Conservation (phyloP, 2,113 vertebrate species). For the Puma concolor region DNA sequence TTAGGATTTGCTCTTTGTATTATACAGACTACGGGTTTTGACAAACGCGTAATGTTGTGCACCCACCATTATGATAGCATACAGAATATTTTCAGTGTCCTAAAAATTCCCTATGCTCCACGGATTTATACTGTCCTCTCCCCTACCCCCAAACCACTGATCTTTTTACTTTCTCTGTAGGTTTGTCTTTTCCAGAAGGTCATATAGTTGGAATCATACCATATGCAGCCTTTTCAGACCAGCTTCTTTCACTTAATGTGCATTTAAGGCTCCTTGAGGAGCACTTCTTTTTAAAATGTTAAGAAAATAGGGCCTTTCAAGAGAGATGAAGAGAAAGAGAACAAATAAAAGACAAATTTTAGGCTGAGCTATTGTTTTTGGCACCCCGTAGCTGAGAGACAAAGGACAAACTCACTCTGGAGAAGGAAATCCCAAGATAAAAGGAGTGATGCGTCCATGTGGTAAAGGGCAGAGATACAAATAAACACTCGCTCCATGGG, state of each 20-base stretch:
- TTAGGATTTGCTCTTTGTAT: not conserved
- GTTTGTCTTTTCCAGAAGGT: not conserved
- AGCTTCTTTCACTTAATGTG: not conserved
- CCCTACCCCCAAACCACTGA: not conserved
- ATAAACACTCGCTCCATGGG: not conserved
- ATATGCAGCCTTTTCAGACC: not conserved
- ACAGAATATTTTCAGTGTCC: not conserved
- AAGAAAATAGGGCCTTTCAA: not conserved
- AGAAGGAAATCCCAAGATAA: not conserved
- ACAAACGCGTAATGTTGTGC: not conserved
- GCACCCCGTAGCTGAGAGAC: not conserved
- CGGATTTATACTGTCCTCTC: not conserved
- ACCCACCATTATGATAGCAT: not conserved
- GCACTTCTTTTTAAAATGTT: not conserved
- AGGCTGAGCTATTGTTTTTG: not conserved
- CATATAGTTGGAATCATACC: not conserved
- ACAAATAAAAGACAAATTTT: not conserved
- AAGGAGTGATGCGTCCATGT: not conserved
- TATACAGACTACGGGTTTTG: not conserved
- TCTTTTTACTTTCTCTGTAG: not conserved
- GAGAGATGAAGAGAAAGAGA: not conserved
- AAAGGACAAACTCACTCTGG: not conserved
- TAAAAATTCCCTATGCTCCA: not conserved
- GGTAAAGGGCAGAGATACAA: not conserved
- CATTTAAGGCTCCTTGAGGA: not conserved